Evolutionary conservation across 2,113 vertebrate genomes (phyloP).

Genomic region (Hyla sarda): DNA sequence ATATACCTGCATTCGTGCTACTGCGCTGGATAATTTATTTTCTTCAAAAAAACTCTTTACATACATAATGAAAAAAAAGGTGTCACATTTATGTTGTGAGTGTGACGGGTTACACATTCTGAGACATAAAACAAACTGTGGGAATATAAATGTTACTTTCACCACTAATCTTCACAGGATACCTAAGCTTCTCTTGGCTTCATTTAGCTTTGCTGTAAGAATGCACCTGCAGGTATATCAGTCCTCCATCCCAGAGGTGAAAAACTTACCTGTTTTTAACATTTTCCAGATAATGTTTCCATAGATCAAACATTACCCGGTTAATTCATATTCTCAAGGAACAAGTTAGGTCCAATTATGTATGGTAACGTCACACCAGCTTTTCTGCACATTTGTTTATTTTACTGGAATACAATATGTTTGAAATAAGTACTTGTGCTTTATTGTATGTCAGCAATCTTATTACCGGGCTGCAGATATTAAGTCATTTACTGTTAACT

Average conservation of each 20-base stretch:
- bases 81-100: not conserved
- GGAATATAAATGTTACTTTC: constrained; percentile 12
- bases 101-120: constrained; percentile 7
- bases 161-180: not conserved
- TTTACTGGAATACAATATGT: not conserved
- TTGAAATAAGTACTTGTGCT: not conserved
- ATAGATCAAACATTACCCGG: constrained; percentile 9
- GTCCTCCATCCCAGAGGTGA: not conserved
- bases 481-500: not conserved
- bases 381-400: not conserved
- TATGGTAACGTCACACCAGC: not conserved
- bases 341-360: not conserved
- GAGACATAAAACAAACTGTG: not conserved
- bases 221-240: constrained; percentile 18
- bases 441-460: not conserved
- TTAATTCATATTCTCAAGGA: constrained; percentile 7
- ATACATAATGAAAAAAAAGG: not conserved
- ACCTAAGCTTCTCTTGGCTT: not conserved
- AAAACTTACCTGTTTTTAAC: constrained; percentile 29
- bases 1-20: too few relatives aligned
- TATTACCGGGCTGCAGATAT: not conserved
- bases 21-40: too few relatives aligned
- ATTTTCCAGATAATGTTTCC: constrained; percentile 25
- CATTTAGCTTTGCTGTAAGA: not conserved
- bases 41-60: too few relatives aligned